Conservation (phyloP, 1,140 invertebrate genomes). For the Dendrolimus kikuchii region DNA sequence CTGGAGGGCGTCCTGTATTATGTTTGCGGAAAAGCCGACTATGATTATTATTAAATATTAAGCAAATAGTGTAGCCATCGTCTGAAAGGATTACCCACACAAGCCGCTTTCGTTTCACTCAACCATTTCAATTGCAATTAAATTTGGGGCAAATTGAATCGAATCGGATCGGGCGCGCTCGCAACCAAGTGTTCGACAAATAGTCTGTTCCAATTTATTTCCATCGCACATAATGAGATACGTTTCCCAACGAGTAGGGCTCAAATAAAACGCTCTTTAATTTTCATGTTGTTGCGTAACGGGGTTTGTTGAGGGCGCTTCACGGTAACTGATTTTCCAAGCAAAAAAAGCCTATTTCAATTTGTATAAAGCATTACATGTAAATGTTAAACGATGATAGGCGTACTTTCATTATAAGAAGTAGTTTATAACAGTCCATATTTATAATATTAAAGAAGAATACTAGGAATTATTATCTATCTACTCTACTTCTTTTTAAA, state of each 20-base stretch:
- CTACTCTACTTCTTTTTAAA: too few relatives aligned
- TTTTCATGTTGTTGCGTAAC: slow-evolving; percentile 40
- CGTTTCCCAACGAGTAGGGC: slow-evolving; percentile 45
- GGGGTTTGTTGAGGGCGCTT: slow-evolving; percentile 24
- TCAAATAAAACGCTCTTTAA: slow-evolving; percentile 49
- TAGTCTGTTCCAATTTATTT: slow-evolving; percentile 62
- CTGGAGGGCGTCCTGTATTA: too few relatives aligned
- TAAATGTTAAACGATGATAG: too few relatives aligned
- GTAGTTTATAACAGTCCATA: too few relatives aligned
- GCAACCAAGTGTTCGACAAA: slow-evolving; percentile 62
- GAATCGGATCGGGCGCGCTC: slow-evolving; percentile 40
- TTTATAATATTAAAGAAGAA: too few relatives aligned
- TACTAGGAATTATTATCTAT: too few relatives aligned
- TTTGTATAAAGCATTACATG: too few relatives aligned
- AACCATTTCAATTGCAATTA: slow-evolving; percentile 61
- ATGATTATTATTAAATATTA: too few relatives aligned
- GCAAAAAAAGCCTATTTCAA: slow-evolving; percentile 1
- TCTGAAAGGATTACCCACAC: slow-evolving; percentile 34
- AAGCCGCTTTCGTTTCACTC: slow-evolving; percentile 44
- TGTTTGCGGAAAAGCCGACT: too few relatives aligned
- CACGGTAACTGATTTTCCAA: slow-evolving; percentile 20
- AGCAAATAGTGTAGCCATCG: neutral
- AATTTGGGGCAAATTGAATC: slow-evolving; percentile 64
- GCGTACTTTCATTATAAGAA: too few relatives aligned
- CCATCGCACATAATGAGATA: slow-evolving; percentile 60